Conservation (phyloP, 1,140 invertebrate species). For the Mylabris phalerata region DNA sequence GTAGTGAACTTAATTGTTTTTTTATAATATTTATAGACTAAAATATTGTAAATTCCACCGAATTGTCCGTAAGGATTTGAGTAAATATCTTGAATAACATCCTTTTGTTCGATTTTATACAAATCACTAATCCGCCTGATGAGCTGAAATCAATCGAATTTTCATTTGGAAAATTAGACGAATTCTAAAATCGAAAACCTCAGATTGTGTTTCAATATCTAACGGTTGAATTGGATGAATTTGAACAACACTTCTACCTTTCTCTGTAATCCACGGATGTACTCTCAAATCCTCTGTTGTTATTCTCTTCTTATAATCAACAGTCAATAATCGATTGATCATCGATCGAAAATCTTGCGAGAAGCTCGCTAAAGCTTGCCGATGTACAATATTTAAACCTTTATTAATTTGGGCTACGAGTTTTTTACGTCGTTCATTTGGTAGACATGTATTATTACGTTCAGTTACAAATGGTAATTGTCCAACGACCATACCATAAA, state of each 20-base stretch:
- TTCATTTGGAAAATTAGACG: not conserved
- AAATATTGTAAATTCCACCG: conserved; percentile 36
- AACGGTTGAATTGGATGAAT: conserved; percentile 31
- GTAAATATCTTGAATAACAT: conserved; percentile 11
- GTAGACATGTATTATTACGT: conserved; percentile 38
- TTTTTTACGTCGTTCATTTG: conserved; percentile 51
- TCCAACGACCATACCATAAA: conserved; percentile 62
- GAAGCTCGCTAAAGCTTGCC: conserved; percentile 41
- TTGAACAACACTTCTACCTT: conserved; percentile 31
- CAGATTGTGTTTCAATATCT: conserved; percentile 18
- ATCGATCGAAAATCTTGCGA: conserved; percentile 36
- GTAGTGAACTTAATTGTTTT: not conserved
- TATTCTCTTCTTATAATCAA: conserved; percentile 34
- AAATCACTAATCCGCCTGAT: conserved; percentile 20
- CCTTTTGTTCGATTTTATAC: conserved; percentile 9
- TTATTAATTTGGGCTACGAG: conserved; percentile 56
- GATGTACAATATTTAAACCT: conserved; percentile 48
- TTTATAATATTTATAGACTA: conserved; percentile 22
- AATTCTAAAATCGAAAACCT: not conserved
- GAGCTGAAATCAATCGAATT: conserved; percentile 5
- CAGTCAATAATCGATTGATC: conserved; percentile 29
- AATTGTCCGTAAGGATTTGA: conserved; percentile 31
- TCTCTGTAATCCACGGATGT: conserved; percentile 40
- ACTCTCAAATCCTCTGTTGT: conserved; percentile 29
- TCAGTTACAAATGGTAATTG: conserved; percentile 56